These are phyloP conservation scores for Vulpes lagopus DNA, from an alignment of 2,113 vertebrate species.

Conservation along the genomic window DNA sequence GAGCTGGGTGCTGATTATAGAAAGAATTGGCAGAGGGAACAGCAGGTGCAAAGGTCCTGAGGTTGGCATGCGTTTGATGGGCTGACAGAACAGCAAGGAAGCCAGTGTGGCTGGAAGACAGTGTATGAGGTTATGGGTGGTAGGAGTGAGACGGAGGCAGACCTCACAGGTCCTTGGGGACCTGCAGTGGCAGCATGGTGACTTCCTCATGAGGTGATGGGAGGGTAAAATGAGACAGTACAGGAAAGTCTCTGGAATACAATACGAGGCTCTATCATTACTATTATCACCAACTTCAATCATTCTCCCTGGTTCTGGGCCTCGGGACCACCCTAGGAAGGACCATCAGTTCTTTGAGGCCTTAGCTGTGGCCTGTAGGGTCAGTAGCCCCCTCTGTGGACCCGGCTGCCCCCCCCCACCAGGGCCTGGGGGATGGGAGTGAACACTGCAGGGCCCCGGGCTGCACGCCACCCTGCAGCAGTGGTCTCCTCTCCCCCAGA, in stretches of 20 bases:
- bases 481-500: background rate
- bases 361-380: background rate
- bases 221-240: background rate
- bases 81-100: too few species aligned
- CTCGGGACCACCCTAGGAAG: background rate
- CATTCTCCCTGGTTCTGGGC: background rate
- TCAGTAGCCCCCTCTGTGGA: too few species aligned
- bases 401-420: background rate
- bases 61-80: background rate
- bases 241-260: background rate
- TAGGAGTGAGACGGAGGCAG: background rate
- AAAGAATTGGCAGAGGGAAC: background rate
- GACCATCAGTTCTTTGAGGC: background rate
- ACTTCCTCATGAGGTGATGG: background rate
- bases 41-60: background rate
- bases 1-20: background rate
- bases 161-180: background rate
- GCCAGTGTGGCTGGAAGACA: background rate
- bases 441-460: background rate
- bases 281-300: background rate
- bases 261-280: background rate
- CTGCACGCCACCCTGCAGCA: too few species aligned
- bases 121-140: background rate
- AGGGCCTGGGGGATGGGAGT: background rate
- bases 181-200: background rate